A percentile compares a stretch with the other conserved stretches of the same genome.
phyloP scores from a whole-genome alignment of 2,888 invertebrate genomes.

The Philhelius pedissequus region DNA sequence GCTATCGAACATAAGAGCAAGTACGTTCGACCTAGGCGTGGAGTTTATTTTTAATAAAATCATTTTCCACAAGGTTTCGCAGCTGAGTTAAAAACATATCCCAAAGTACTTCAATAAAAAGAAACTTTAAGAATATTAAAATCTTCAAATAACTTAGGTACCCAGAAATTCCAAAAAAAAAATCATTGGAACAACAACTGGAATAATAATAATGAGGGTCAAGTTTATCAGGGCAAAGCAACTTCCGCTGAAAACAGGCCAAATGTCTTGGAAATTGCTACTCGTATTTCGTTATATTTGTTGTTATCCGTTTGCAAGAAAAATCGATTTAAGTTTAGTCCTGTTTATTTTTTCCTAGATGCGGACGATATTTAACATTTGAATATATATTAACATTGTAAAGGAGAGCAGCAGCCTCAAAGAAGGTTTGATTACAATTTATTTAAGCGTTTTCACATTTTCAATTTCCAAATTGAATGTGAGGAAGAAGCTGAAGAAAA shows the following conservation, averaged over 20 bases:
- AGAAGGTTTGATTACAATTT: slow-evolving; percentile 8
- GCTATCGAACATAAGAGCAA: too few species aligned
- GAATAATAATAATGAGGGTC: slow-evolving; percentile 36
- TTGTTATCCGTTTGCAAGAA: neutral
- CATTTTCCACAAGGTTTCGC: neutral
- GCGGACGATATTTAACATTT: slow-evolving; percentile 2
- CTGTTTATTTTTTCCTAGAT: neutral
- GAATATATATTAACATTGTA: slow-evolving; percentile 9
- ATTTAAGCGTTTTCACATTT: neutral
- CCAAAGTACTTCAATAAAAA: neutral
- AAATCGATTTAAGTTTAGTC: neutral
- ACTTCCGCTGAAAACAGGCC: neutral
- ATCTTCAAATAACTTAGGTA: neutral
- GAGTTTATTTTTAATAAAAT: neutral
- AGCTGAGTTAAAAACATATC: neutral
- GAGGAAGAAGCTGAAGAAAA: neutral
- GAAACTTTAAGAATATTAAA: neutral
- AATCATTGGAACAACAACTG: neutral
- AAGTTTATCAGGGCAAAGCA: slow-evolving; percentile 26
- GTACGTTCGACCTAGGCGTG: too few species aligned
- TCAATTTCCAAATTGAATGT: slow-evolving; percentile 35
- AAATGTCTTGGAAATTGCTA: slow-evolving; percentile 52
- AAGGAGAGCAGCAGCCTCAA: neutral
- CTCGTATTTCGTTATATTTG: neutral
- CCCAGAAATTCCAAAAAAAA: neutral